Percentiles rank a stretch among this genome's conserved stretches.
These are phyloP conservation scores for Psettodes erumei DNA, from an alignment of 2,113 vertebrate genomes.

Conservation along the genomic window DNA sequence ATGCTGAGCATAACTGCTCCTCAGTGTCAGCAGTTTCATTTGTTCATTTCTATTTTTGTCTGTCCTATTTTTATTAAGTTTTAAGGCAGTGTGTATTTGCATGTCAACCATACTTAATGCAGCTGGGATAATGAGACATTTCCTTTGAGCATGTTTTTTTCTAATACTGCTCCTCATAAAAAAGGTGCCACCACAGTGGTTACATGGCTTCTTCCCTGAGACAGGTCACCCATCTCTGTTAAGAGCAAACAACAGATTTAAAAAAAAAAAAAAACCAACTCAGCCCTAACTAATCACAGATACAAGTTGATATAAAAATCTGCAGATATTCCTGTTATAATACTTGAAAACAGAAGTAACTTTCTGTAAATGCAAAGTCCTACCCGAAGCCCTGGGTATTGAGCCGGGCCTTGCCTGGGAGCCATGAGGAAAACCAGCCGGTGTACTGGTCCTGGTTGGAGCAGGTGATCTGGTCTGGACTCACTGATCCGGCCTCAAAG, in stretches of 20 bases:
- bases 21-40: background rate
- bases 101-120: background rate
- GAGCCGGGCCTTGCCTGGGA: constrained; percentile 91
- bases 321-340: background rate
- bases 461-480: constrained; percentile 92
- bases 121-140: background rate
- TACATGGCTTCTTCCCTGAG: background rate
- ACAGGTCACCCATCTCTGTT: background rate
- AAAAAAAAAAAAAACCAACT: background rate
- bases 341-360: background rate
- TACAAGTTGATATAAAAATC: background rate
- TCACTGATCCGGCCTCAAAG: constrained; percentile 92
- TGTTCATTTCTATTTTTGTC: background rate
- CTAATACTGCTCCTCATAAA: background rate
- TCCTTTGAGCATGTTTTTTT: background rate
- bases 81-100: constrained; percentile 7
- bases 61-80: background rate
- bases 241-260: background rate
- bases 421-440: constrained; percentile 98
- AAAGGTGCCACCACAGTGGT: constrained; percentile 34
- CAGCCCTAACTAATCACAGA: background rate
- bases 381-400: constrained; percentile 97
- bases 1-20: background rate
- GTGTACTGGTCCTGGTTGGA: constrained; percentile 95
- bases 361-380: constrained; percentile 51